These are phyloP conservation scores for Cosmia pyralina DNA, from an alignment of 2,888 invertebrate genomes.

Conservation along the genomic window DNA sequence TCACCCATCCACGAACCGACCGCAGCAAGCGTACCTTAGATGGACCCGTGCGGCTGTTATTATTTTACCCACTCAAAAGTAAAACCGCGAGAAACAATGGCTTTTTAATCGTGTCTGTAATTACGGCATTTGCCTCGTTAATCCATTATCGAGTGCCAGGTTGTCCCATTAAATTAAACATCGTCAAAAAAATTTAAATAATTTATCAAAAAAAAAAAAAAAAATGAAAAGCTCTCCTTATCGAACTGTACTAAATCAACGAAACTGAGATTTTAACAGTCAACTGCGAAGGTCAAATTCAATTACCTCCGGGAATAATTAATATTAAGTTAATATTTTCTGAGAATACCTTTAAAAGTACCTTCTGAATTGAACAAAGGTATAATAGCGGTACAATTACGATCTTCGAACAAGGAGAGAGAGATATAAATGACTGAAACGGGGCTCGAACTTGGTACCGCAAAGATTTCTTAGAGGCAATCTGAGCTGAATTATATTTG, in stretches of 20 bases:
- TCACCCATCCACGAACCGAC: background rate
- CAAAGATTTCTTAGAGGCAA: conserved; percentile 77
- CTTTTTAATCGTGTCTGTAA: no score
- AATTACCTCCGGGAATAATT: conserved; percentile 48
- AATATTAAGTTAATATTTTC: conserved; percentile 56
- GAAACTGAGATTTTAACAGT: conserved; percentile 50
- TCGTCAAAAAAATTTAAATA: background rate
- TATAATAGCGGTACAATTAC: conserved; percentile 58
- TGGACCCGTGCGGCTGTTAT: background rate
- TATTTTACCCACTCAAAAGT: background rate
- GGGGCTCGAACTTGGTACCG: conserved; percentile 69
- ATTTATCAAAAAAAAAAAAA: background rate
- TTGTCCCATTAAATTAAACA: background rate
- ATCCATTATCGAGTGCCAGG: background rate
- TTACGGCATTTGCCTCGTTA: background rate
- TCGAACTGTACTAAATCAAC: conserved; percentile 13
- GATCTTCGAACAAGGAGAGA: conserved; percentile 59
- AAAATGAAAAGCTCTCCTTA: background rate
- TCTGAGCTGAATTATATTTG: conserved; percentile 66
- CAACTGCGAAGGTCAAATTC: conserved; percentile 40
- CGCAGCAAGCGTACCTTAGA: background rate
- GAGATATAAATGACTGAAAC: conserved; percentile 71
- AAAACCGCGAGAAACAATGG: no score
- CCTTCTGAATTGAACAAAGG: conserved; percentile 52
- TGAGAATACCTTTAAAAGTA: conserved; percentile 41